Base-by-base conservation (phyloP, 1,140 invertebrate genomes). In the Oncopeltus fasciatus region DNA sequence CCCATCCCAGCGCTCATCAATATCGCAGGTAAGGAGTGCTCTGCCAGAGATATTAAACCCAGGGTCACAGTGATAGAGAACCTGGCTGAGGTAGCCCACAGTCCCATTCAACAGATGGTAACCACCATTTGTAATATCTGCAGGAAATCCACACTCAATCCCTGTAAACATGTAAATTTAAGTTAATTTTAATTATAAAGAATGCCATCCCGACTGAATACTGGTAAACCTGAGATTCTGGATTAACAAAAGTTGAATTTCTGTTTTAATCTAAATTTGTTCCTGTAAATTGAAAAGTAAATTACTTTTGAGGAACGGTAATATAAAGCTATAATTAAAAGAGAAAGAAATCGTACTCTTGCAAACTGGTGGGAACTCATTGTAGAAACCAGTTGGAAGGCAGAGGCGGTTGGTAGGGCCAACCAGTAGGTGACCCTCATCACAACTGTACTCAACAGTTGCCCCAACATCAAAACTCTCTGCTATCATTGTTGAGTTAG, bases 1-100 rank as follows among this genome's bases (percentile, higher is more conserved):
- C 57, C 91, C 92, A 70, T 95, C 92, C 92, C 92, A 95, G 60
- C 88, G 79, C 70, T 91, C 89, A 69, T 95, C 91, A 67, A 93
- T 86, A 72, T 95, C 92, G 70, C 92, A 95, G 4, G 87, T 86
- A 1, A 95, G 75, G 65, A 87, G 79, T 0, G 86, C 83, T 28
- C 90, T 79, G 65, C 83, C 83, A 31, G 87, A 83, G 80, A 94
- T 86, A 71, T 88, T 85, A 73, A 85, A 90, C 3, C 90, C 91
- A 65, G 86, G 81, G 14, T 87, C 79, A 69, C 92, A 95, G 12
- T 76, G 76, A 68, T 95, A 95, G 57, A 88, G 79, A 4, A 94
- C 90, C 68, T 86, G 82, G 61, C 88, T 91, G 14, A 90, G 75
- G 70, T 92, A 94, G 49, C 84, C 83, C 1, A 89, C 83, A 0